These are phyloP conservation scores for Steatocranus sp. DNA, from an alignment of 2,797 vertebrate genomes.

Conservation along the genomic window DNA sequence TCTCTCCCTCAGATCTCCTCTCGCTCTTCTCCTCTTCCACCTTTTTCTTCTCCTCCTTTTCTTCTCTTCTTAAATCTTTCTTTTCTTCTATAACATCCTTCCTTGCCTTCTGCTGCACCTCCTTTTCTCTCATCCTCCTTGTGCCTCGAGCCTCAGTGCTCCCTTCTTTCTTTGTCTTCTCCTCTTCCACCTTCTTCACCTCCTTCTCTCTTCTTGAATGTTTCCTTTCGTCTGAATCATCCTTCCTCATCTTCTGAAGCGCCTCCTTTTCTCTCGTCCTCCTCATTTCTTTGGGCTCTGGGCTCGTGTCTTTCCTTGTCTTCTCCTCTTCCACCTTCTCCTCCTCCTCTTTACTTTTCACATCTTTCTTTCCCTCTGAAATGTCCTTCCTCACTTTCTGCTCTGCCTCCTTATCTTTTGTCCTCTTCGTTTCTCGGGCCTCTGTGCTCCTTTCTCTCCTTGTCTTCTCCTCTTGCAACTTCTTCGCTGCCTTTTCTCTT, in stretches of 20 bases:
- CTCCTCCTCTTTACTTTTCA: not conserved
- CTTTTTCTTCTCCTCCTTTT: not conserved
- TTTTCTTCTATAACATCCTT: not conserved
- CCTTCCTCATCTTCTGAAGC: not conserved
- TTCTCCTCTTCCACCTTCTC: not conserved
- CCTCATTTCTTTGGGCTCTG: not conserved
- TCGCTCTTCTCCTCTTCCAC: not conserved
- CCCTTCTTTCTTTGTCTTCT: not conserved
- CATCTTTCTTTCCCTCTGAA: not conserved
- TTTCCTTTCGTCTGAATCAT: not conserved
- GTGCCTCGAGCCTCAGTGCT: not conserved
- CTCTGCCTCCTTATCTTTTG: not conserved
- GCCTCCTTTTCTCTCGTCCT: not conserved
- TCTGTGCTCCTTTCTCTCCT: not conserved
- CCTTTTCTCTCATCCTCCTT: not conserved
- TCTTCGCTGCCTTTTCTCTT: not conserved
- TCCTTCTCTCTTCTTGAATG: not conserved
- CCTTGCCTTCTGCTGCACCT: not conserved
- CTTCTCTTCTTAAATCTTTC: not conserved
- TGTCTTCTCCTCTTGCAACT: not conserved
- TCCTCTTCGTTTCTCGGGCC: not conserved
- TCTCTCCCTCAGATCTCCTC: not conserved
- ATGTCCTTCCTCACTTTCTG: not conserved
- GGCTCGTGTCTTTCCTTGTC: not conserved
- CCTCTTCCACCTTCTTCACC: not conserved